Base-by-base conservation (phyloP, 2,888 invertebrate species). In the Xylophagus ater region DNA sequence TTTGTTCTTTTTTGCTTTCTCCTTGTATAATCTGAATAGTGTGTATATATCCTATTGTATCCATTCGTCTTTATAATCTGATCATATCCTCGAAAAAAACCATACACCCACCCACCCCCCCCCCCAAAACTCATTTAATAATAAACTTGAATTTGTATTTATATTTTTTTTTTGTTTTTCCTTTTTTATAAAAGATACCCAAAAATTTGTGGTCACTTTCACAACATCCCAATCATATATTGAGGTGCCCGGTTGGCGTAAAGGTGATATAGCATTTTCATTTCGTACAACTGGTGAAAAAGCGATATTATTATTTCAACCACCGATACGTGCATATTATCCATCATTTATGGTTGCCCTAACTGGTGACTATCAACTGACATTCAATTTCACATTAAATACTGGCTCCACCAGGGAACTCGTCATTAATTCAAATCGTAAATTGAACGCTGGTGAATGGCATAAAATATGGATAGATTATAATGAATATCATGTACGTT, bases 401-500 rank as follows among this genome's bases (percentile, higher is more conserved):
- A 88, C 84, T 24, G 87, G 84, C 0, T 79, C 79, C 6, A 81
- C 82, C 33, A 76, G 84, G 48, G 84, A 83, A 57, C 67, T 88
- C 42, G 85, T 83, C 30, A 84, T 93, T 45, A 80, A 81, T 54
- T 88, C 88, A 3, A 76, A 79, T 48, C 70, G 82, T 31, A 79
- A 81, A 57, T 69, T 94, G 33, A 92, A 90, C 58, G 84, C 85
- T 35, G 93, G 92, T 2, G 88, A 90, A 59, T 94, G 93, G 94
- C 93, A 94, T 62, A 88, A 90, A 66, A 81, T 93, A 47, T 87
- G 88, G 85, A 87, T 94, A 45, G 92, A 93, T 67, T 89, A 90
- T 59, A 90, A 92, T 65, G 81, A 85, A 58, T 86, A 90, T 62
- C 92, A 92, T 60, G 88, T 92, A 23, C 69, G 90, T 46, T 88